phyloP scores from a whole-genome alignment of 2,888 invertebrate genomes.

The Gastrophysa polygoni region DNA sequence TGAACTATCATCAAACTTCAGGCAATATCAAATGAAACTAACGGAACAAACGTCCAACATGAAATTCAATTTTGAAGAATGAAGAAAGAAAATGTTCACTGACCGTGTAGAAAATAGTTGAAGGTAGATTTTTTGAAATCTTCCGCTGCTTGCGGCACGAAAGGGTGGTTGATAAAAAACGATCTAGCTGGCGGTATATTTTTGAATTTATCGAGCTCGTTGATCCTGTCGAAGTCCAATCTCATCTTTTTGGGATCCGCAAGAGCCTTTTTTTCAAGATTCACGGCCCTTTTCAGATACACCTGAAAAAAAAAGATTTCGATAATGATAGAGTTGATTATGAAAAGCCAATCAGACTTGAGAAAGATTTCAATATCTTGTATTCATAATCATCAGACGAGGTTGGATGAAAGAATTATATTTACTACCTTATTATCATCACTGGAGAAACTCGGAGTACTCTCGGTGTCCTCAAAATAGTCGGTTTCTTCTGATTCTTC shows the following conservation, averaged over 20 bases:
- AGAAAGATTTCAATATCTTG: too few species aligned
- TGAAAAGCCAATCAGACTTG: background rate
- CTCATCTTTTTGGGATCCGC: slow-evolving; percentile 22
- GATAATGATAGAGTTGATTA: background rate
- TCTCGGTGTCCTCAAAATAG: slow-evolving; percentile 38
- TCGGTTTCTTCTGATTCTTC: slow-evolving; percentile 39
- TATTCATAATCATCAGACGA: background rate
- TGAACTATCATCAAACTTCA: too few species aligned
- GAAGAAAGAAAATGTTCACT: background rate
- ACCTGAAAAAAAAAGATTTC: too few species aligned
- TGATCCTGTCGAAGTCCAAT: slow-evolving; percentile 43
- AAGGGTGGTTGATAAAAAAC: slow-evolving; percentile 36
- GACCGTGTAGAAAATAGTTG: slow-evolving; percentile 8
- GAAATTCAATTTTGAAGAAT: too few species aligned
- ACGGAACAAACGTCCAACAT: too few species aligned
- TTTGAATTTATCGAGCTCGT: slow-evolving; percentile 44
- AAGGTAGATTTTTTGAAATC: slow-evolving; percentile 26
- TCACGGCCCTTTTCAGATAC: slow-evolving; percentile 23
- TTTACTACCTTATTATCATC: slow-evolving; percentile 34
- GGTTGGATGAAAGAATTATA: background rate
- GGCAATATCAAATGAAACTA: too few species aligned
- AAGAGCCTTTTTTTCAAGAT: slow-evolving; percentile 19
- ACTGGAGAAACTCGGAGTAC: slow-evolving; percentile 35
- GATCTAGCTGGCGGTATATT: slow-evolving; percentile 36
- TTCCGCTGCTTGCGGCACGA: slow-evolving; percentile 33